Conservation (phyloP, 1,140 invertebrate species). For the Lepidotrigona ventralis region DNA sequence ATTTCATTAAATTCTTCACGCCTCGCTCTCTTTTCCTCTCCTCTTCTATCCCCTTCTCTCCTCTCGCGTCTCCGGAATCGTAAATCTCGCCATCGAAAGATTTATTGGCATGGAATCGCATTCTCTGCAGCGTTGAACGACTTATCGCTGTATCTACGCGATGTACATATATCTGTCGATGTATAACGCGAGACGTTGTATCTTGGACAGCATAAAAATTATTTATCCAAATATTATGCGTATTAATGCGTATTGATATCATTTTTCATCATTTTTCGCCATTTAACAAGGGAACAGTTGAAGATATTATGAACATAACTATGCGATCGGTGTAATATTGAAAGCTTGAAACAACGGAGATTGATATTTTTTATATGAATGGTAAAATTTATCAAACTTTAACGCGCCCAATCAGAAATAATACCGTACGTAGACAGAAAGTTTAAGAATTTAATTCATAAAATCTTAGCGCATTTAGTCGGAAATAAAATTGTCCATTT, state of each 20-base stretch:
- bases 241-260: neutral
- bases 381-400: no score
- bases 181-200: conserved; percentile 27
- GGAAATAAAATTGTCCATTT: no score
- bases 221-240: neutral
- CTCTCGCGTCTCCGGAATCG: conserved; percentile 44
- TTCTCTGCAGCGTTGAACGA: conserved; percentile 63
- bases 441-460: no score
- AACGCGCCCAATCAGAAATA: no score
- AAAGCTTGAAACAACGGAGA: no score
- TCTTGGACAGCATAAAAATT: neutral
- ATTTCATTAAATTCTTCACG: conserved; percentile 71
- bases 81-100: conserved; percentile 72
- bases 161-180: conserved; percentile 33
- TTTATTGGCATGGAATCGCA: conserved; percentile 69
- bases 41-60: neutral
- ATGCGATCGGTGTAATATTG: no score
- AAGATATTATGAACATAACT: no score
- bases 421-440: no score
- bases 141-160: conserved; percentile 62
- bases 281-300: no score
- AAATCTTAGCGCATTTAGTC: no score
- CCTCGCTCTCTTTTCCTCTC: conserved; percentile 7
- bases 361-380: no score
- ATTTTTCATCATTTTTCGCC: no score